These are phyloP conservation scores for Selenia dentaria DNA, from an alignment of 2,888 invertebrate genomes.

Conservation along the genomic window DNA sequence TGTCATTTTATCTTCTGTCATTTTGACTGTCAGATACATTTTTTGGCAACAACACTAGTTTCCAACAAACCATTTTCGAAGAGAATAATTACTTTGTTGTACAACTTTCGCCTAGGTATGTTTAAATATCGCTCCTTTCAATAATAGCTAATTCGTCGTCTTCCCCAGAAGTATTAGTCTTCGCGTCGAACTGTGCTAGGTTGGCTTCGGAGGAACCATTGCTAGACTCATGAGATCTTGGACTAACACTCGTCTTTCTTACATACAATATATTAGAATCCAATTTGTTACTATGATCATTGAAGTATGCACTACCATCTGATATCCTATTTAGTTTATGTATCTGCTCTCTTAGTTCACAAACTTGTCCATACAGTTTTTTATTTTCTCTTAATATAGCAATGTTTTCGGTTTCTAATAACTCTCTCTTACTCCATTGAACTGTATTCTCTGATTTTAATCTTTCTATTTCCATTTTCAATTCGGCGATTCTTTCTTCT, in stretches of 20 bases:
- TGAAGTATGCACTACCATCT: conserved; percentile 64
- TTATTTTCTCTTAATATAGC: conserved; percentile 95
- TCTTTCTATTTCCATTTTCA: conserved; percentile 89
- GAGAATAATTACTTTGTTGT: too few relatives aligned
- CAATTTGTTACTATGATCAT: conserved; percentile 50
- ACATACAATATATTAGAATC: conserved; percentile 72
- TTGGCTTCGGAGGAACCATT: conserved; percentile 76
- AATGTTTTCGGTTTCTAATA: conserved; percentile 95
- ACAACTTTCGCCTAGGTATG: conserved; percentile 16
- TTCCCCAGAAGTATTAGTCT: conserved; percentile 74
- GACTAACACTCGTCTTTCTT: conserved; percentile 69
- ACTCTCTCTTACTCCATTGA: conserved; percentile 96
- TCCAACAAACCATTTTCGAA: too few relatives aligned
- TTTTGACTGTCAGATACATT: background rate
- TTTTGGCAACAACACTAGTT: background rate
- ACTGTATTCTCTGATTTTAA: conserved; percentile 96
- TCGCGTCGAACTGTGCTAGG: conserved; percentile 62
- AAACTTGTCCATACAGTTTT: conserved; percentile 86
- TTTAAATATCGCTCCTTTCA: conserved; percentile 55
- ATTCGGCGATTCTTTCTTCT: conserved; percentile 72
- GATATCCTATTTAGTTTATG: conserved; percentile 77
- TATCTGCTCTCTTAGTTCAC: conserved; percentile 75
- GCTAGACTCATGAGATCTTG: conserved; percentile 73
- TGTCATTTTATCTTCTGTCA: background rate
- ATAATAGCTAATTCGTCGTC: conserved; percentile 77